Evolutionary conservation across 2,113 vertebrate genomes (phyloP), one percentile per base, ranked within the genome.

Genomic region (Odocoileus hemionus): DNA sequence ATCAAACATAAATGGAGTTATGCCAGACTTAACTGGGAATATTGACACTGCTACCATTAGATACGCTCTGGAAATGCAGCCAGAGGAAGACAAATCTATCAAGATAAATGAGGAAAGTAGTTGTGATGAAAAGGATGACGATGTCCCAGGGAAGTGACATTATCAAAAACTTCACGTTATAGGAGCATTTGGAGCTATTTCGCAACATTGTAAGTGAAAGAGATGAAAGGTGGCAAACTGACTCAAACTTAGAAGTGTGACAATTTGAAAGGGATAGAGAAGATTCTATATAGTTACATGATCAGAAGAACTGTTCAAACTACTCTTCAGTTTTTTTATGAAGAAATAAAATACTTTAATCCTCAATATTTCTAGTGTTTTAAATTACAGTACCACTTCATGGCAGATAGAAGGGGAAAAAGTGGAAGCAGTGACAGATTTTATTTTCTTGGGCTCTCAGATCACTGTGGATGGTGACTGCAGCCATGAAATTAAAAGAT

Each of bases 151-250:
- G 47, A 78, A 89, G 55, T 58, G 84, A 85, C 55, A 86, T 57
- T 79, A 61, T 30, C 58, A 94, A 88, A 91, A 80, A 33, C 33
- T 91, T 94, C 55, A 70, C 83, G 43, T 50, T 55, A 67, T 67
- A 86, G 43, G 43, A 67, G 36, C 3, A 21, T 89, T 43, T 67
- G 78, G 64, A 93, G 33, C 39, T 88, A 74, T 61, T 95, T 91
- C 30, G 60, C 19, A 74, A 54, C 58, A n/a, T 74, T 76, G 50
- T 94, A 89, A 92, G 19, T 55, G 45, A 21, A 80, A 80, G 80
- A 19, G 78, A 94, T 94, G 96, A 96, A 95, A 87, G 86, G 60
- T 15, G 70, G 19, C 45, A 89, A 89, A 47, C 54, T 61, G 85
- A 61, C 79, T 86, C 76, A 91, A 74, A 89, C 61, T 92, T 45